A percentile compares a stretch with the other conserved stretches of the same genome.
Conservation (phyloP, 2,888 invertebrate genomes). For the Ophioninae sp. region DNA sequence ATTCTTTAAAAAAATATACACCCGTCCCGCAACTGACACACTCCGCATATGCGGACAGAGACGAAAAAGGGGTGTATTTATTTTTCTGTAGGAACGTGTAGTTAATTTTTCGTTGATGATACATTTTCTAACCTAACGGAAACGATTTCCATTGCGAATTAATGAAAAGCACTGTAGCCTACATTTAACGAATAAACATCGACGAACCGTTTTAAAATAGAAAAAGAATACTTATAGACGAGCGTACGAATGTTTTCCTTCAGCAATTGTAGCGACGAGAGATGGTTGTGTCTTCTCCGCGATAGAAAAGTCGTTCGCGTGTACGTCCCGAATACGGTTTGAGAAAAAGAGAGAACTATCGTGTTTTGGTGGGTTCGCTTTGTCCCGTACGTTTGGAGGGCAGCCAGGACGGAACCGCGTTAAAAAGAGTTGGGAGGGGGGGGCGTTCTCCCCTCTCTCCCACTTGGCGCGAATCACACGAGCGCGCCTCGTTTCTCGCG, state of each 20-base stretch:
- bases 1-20: no score
- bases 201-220: background rate
- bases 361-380: slow-evolving; percentile 63
- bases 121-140: no score
- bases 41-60: no score
- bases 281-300: background rate
- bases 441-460: background rate
- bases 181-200: no score
- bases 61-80: no score
- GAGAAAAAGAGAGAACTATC: slow-evolving; percentile 28
- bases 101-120: no score
- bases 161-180: no score
- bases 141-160: no score
- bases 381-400: slow-evolving; percentile 71
- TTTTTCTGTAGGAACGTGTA: no score
- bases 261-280: background rate
- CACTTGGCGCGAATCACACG: background rate
- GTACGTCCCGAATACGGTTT: slow-evolving; percentile 29
- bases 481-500: slow-evolving; percentile 44
- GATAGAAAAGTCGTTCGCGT: slow-evolving; percentile 72
- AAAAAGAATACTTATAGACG: background rate
- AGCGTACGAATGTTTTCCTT: slow-evolving; percentile 9
- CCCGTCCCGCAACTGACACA: no score
- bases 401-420: slow-evolving; percentile 74
- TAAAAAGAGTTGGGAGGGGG: slow-evolving; percentile 47